Conservation (phyloP, 2,888 invertebrate species). For the Polyommatus iphigenia region DNA sequence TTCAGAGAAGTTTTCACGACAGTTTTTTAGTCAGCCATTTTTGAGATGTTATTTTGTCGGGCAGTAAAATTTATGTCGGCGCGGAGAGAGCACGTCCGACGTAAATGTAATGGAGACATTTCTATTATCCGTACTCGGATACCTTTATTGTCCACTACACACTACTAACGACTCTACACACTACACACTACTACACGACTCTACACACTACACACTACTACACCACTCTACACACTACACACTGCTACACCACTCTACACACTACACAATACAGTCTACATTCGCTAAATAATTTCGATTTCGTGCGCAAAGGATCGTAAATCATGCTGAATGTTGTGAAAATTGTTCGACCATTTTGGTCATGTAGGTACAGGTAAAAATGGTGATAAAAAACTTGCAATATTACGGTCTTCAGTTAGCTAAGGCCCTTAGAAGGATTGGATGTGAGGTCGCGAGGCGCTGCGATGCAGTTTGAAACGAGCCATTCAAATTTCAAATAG, state of each 20-base stretch:
- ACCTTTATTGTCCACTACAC: constrained; percentile 12
- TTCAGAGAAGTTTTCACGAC: neutral
- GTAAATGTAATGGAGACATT: constrained; percentile 26
- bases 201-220: neutral
- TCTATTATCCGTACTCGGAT: constrained; percentile 25
- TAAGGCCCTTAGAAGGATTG: neutral
- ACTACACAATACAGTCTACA: neutral
- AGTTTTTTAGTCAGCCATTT: constrained; percentile 1
- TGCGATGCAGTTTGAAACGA: too few relatives aligned
- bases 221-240: neutral
- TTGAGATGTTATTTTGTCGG: constrained; percentile 15
- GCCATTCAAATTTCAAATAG: too few relatives aligned
- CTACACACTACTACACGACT: neutral
- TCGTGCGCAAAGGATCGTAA: neutral
- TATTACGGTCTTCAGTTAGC: neutral
- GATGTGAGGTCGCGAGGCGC: neutral
- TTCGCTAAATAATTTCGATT: constrained; percentile 4
- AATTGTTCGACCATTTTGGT: neutral
- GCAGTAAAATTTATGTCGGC: constrained; percentile 23
- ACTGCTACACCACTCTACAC: neutral
- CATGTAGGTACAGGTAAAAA: neutral
- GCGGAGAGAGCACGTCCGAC: constrained; percentile 10
- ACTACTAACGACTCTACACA: neutral
- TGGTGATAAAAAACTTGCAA: neutral
- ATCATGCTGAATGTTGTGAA: neutral